Evolutionary conservation across 2,888 invertebrate genomes (phyloP).

Genomic region (Archips xylosteana): DNA sequence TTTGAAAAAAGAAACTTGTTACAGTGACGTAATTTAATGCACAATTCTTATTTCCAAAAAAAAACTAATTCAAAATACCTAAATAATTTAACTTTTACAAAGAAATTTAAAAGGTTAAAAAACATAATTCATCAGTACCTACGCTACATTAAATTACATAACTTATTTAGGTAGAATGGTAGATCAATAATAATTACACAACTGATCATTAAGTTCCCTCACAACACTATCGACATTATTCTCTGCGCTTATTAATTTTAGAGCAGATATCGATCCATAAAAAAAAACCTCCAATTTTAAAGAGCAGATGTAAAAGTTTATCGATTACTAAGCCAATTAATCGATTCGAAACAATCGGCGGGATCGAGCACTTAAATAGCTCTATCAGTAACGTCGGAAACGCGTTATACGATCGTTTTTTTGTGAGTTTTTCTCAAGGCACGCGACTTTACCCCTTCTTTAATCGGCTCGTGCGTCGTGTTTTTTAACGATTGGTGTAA

Average conservation of each 20-base stretch:
- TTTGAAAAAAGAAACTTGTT: no score
- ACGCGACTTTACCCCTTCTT: conserved; percentile 81
- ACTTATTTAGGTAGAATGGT: not conserved
- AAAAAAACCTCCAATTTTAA: conserved; percentile 49
- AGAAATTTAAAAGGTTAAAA: no score
- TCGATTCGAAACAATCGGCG: conserved; percentile 80
- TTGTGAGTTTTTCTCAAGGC: conserved; percentile 52
- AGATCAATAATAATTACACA: not conserved
- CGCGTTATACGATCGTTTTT: conserved; percentile 72
- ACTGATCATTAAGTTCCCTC: not conserved
- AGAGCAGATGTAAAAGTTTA: conserved; percentile 80
- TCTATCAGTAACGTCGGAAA: conserved; percentile 81
- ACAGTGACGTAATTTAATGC: no score
- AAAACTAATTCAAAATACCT: no score
- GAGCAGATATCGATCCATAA: conserved; percentile 22
- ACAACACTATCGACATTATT: conserved; percentile 3
- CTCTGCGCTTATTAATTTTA: conserved; percentile 22
- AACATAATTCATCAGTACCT: no score
- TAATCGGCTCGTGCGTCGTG: conserved; percentile 79
- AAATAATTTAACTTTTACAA: no score
- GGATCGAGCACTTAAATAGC: conserved; percentile 75
- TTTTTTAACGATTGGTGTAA: conserved; percentile 72
- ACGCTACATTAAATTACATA: not conserved
- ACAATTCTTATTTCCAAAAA: no score
- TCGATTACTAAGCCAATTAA: conserved; percentile 85